Evolutionary conservation across 2,888 invertebrate species (phyloP), one percentile per base, ranked within the genome.

Genomic region (Nysson spinosus): DNA sequence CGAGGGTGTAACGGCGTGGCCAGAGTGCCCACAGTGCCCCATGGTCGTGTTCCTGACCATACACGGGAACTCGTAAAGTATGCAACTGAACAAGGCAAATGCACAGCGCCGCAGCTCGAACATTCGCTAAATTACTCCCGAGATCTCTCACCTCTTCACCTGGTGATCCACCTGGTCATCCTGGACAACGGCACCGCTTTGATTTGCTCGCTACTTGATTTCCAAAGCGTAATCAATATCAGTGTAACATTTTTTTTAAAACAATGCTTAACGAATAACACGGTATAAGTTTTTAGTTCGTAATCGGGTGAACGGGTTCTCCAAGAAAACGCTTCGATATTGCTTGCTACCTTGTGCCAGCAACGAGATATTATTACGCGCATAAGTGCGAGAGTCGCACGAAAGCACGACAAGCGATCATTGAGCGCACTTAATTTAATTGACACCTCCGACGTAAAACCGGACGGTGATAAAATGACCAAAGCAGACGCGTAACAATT

Each of bases 31-130:
- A 51, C 34, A 30, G 56, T 68, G 57, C 66, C 54, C 64, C 58
- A 43, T 76, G n/a, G n/a, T n/a, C n/a, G n/a, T n/a, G 70, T 72
- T 72, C 75, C 69, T 69, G 78, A 78, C 76, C 75, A 76, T 79
- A 77, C 73, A 61, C 66, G 63, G 63, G 47, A 55, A 67, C 72
- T 74, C 79, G 70, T 79, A 75, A 81, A 81, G 57, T 73, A 75
- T 70, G 57, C 55, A 55, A 52, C 51, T 30, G 52, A 63, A 72
- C 69, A 58, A 61, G 60, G 64, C 64, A 55, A 77, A 76, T 70
- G 69, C 63, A 57, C 57, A 39, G 54, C 20, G 51, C 51, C 60
- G 43, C 44, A 42, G 47, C 44, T 32, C 24, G 46, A 30, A 46
- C 55, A 17, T 43, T 39, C 39, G 56, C 50, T 69, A 72, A 69